These are phyloP conservation scores for Drosophila punjabiensis DNA, from an alignment of 1,140 invertebrate species.

Conservation along the genomic window DNA sequence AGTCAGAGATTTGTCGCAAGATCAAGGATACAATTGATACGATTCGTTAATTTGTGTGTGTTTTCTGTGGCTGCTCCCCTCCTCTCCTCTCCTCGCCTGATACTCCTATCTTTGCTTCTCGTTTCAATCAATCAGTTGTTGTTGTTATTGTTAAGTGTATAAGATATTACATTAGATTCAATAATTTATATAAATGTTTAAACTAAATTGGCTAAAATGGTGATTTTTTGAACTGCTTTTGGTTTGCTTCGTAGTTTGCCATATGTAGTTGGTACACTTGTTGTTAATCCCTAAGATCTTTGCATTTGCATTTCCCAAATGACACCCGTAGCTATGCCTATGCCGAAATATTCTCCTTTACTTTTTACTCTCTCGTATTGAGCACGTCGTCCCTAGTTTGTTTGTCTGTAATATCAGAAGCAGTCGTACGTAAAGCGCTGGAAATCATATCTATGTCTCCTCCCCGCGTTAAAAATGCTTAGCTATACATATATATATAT, in stretches of 20 bases:
- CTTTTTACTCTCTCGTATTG: slow-evolving; percentile 53
- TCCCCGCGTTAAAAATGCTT: slow-evolving; percentile 65
- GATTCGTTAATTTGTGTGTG: slow-evolving; percentile 67
- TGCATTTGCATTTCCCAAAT: slow-evolving; percentile 40
- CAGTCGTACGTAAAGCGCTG: slow-evolving; percentile 74
- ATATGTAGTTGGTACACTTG: slow-evolving; percentile 42
- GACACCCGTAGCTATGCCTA: slow-evolving; percentile 60
- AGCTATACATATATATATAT: slow-evolving; percentile 59
- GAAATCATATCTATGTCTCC: slow-evolving; percentile 39
- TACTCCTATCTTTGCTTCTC: slow-evolving; percentile 9
- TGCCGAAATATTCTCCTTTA: slow-evolving; percentile 54
- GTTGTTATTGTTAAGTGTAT: slow-evolving; percentile 42
- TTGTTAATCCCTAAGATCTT: slow-evolving; percentile 59
- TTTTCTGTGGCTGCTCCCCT: slow-evolving; percentile 37
- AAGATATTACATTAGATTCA: slow-evolving; percentile 61
- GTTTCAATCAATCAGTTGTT: slow-evolving; percentile 33
- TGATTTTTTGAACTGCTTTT: slow-evolving; percentile 80
- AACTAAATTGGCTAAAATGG: slow-evolving; percentile 83
- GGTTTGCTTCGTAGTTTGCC: slow-evolving; percentile 80
- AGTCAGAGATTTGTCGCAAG: slow-evolving; percentile 81
- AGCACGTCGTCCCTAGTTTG: slow-evolving; percentile 62
- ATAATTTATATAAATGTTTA: slow-evolving; percentile 78
- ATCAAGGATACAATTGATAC: slow-evolving; percentile 82
- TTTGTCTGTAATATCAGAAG: slow-evolving; percentile 62
- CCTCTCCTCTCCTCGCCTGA: not conserved